Conservation (phyloP, 2,113 vertebrate genomes). For the Petromus typicus region DNA sequence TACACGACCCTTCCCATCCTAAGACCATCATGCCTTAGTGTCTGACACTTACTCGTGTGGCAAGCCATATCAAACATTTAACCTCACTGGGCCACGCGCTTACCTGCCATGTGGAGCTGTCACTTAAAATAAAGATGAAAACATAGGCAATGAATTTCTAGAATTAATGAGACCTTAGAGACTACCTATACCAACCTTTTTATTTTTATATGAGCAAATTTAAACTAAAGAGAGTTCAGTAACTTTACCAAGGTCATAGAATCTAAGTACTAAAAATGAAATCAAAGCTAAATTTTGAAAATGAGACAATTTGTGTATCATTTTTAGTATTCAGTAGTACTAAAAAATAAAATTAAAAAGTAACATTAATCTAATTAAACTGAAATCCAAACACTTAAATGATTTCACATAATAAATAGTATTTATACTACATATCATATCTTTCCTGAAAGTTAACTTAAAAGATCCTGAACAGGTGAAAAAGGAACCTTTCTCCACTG, state of each 20-base stretch:
- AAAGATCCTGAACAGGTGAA: not conserved
- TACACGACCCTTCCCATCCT: not conserved
- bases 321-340: not conserved
- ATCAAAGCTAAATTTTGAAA: constrained; percentile 33
- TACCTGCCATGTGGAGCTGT: not conserved
- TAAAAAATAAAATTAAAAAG: not conserved
- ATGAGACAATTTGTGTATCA: not conserved
- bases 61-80: not conserved
- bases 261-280: constrained; percentile 51
- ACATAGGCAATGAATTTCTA: not conserved
- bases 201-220: constrained; percentile 25
- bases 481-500: too few species aligned
- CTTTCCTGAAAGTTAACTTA: constrained; percentile 17
- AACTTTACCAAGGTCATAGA: constrained; percentile 23
- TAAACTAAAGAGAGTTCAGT: constrained; percentile 16
- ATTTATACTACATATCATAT: not conserved
- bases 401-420: not conserved
- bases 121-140: constrained; percentile 5
- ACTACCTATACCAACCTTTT: not conserved
- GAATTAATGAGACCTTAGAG: constrained; percentile 39
- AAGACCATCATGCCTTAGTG: not conserved
- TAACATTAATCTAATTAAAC: not conserved
- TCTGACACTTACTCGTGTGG: not conserved
- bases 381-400: not conserved
- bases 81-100: not conserved